phyloP scores from a whole-genome alignment of 2,113 vertebrate species.

The Sphyrna mokarran region DNA sequence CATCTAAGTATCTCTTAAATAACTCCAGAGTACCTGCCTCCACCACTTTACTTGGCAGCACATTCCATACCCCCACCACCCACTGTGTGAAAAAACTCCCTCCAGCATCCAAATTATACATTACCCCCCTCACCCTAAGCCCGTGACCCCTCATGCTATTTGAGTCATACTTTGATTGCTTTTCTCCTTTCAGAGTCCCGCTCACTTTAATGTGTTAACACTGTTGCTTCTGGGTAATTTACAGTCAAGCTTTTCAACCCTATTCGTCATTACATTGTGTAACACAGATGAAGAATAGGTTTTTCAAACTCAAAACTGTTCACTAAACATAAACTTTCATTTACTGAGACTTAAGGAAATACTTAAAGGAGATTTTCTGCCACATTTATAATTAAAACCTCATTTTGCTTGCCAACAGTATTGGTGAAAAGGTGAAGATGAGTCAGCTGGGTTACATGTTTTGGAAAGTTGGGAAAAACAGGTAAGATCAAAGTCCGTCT shows the following conservation, averaged over 20 bases:
- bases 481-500: no score
- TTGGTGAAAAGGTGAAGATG: background rate
- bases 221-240: background rate
- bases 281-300: background rate
- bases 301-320: background rate
- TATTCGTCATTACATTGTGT: background rate
- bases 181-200: background rate
- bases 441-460: no score
- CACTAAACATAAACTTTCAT: background rate
- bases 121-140: no score
- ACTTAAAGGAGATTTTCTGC: background rate
- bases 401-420: background rate
- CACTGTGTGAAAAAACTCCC: no score
- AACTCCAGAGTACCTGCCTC: no score
- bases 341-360: background rate
- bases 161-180: background rate
- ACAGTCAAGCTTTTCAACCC: background rate
- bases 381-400: background rate
- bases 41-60: no score
- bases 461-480: no score
- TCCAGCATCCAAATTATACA: no score
- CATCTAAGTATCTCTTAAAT: no score
- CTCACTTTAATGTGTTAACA: background rate
- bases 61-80: no score
- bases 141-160: no score